Base-by-base conservation (phyloP, 1,140 invertebrate genomes). In the Euura lappo region DNA sequence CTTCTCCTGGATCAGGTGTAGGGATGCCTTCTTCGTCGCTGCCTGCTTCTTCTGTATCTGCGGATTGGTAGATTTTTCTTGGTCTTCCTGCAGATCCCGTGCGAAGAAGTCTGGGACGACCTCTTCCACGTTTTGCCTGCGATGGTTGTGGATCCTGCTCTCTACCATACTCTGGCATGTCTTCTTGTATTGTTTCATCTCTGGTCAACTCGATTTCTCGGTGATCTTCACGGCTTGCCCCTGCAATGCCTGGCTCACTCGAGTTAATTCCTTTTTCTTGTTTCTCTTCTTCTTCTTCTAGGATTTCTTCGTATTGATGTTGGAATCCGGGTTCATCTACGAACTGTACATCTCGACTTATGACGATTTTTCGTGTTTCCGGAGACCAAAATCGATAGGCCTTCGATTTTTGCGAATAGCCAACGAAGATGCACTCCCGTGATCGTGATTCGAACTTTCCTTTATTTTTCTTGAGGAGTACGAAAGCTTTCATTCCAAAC, bases 281-380 rank as follows among this genome's bases (percentile, higher is more conserved):
- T 6, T 51, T 51, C 11, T 51, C 47, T 51, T 45, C 51, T 45
- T 42, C 51, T 47, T 3, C 69, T 45, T n/a, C 11, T 47, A 70
- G 45, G 3, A 70, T 47, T n/a, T 70, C 45, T 70, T 3, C 6
- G 8, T 6, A 70, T 70, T 70, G 47, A 51, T 51, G 47, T 51
- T 45, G 45, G 69, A 70, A 70, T 47, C 45, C 45, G n/a, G 51
- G 45, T 47, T 8, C 10, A 70, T 84, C 78, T 47, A 80, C 72
- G 69, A 83, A 81, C 71, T 77, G 70, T 11, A 81, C 79, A 78
- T 80, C 77, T 72, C 82, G 76, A 70, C 74, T 77, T 69, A 75
- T 74, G 4, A 80, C 65, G 45, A 80, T 73, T 77, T 78, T 77
- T 69, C 74, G 78, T 60, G 68, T 77, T 72, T 74, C 71, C 45